Conservation (phyloP, 2,113 vertebrate genomes). For the Excalfactoria chinensis region DNA sequence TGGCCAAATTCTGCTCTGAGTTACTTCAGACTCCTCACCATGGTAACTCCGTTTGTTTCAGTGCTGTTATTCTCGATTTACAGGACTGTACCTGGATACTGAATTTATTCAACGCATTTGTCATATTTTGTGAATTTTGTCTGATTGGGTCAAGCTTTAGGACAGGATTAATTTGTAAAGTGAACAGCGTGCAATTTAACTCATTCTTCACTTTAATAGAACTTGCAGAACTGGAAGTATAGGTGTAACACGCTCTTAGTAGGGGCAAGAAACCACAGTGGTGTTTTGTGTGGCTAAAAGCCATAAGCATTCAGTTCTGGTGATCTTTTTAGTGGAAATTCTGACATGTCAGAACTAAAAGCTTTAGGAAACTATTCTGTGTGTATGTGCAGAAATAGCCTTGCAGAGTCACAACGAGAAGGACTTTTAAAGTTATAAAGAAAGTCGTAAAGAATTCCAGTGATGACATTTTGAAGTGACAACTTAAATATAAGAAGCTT, state of each 20-base stretch:
- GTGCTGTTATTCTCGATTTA: not conserved
- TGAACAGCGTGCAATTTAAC: not conserved
- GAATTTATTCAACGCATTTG: not conserved
- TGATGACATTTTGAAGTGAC: not conserved
- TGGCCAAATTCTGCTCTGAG: not conserved
- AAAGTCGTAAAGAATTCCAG: not conserved
- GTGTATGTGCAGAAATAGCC: not conserved
- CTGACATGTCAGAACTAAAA: slow-evolving; percentile 55
- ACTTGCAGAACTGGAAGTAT: slow-evolving; percentile 42
- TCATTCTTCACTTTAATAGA: not conserved
- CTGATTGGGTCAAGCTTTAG: not conserved
- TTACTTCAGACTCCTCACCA: not conserved
- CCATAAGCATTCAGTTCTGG: slow-evolving; percentile 60
- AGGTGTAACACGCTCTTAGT: slow-evolving; percentile 54
- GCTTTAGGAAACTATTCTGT: slow-evolving; percentile 52
- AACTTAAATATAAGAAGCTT: slow-evolving; percentile 13
- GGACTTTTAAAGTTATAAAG: not conserved
- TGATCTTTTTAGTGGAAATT: slow-evolving; percentile 65
- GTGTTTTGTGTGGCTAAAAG: slow-evolving; percentile 57
- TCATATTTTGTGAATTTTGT: not conserved
- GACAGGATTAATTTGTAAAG: slow-evolving; percentile 24
- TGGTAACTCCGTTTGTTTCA: not conserved
- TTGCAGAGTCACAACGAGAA: not conserved
- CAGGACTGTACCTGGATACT: not conserved
- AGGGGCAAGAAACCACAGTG: slow-evolving; percentile 32